phyloP scores from a whole-genome alignment of 2,888 invertebrate genomes.

The Meiosimyza decipiens region DNA sequence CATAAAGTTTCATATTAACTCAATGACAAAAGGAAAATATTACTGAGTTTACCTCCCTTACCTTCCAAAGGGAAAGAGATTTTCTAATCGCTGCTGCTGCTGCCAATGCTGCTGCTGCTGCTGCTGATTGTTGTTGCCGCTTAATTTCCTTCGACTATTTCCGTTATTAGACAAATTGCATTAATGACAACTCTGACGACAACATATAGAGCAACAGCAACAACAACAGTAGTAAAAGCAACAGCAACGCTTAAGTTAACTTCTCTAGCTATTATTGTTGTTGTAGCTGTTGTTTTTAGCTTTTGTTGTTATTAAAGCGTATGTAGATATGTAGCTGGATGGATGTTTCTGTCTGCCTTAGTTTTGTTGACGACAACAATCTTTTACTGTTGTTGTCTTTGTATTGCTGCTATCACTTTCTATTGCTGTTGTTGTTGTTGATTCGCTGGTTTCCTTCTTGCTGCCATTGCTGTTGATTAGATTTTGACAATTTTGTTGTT shows the following conservation, averaged over 20 bases:
- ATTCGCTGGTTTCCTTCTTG: neutral
- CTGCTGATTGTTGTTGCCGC: slow-evolving; percentile 32
- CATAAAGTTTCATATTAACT: too few species aligned
- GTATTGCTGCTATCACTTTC: slow-evolving; percentile 29
- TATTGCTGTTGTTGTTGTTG: slow-evolving; percentile 27
- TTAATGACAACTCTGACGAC: slow-evolving; percentile 42
- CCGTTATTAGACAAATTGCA: slow-evolving; percentile 48
- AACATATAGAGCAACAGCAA: slow-evolving; percentile 9
- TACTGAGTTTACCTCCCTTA: too few species aligned
- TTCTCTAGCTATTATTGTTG: slow-evolving; percentile 18
- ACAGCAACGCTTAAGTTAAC: neutral
- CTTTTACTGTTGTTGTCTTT: slow-evolving; percentile 20
- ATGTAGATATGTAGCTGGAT: neutral
- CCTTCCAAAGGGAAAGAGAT: too few species aligned
- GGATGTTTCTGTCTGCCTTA: neutral
- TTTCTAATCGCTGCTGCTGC: slow-evolving; percentile 25
- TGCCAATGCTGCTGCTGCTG: too few species aligned
- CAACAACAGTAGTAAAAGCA: neutral
- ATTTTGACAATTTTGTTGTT: slow-evolving; percentile 28
- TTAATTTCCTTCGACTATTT: slow-evolving; percentile 51
- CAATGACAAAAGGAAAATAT: too few species aligned
- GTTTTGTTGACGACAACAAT: neutral
- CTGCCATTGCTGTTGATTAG: slow-evolving; percentile 6
- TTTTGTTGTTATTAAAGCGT: slow-evolving; percentile 15
- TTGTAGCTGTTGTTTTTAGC: slow-evolving; percentile 18